Conservation (phyloP, 2,888 invertebrate genomes). For the Mesoligia furuncula region DNA sequence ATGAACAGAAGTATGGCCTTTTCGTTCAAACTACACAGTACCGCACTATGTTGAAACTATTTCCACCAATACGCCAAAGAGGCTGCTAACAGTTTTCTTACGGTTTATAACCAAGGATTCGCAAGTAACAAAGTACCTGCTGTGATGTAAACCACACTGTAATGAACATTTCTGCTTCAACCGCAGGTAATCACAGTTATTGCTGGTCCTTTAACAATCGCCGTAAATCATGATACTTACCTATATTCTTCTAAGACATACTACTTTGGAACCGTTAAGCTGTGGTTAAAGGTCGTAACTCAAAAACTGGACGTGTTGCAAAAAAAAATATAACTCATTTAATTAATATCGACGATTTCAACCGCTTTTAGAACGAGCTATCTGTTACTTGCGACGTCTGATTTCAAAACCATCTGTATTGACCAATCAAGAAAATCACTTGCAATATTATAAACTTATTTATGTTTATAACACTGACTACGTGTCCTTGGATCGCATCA, state of each 20-base stretch:
- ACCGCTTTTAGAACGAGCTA: neutral
- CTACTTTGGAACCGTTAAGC: slow-evolving; percentile 9
- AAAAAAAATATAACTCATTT: slow-evolving; percentile 28
- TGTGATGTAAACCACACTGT: slow-evolving; percentile 42
- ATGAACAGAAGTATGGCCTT: neutral
- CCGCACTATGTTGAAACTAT: slow-evolving; percentile 7
- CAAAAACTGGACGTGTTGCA: slow-evolving; percentile 7
- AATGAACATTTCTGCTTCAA: slow-evolving; percentile 62
- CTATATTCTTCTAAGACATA: slow-evolving; percentile 32
- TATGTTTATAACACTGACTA: neutral
- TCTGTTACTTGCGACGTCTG: neutral
- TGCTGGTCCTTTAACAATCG: slow-evolving; percentile 53
- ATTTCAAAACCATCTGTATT: slow-evolving; percentile 1
- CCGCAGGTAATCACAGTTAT: slow-evolving; percentile 71
- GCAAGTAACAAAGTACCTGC: neutral
- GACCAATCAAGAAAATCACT: neutral
- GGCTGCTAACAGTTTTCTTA: slow-evolving; percentile 15
- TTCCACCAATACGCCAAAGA: neutral
- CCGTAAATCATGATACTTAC: slow-evolving; percentile 60
- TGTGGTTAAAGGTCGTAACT: slow-evolving; percentile 27
- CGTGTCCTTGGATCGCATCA: too few species aligned
- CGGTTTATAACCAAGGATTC: slow-evolving; percentile 1
- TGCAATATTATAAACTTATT: neutral
- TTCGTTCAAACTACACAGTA: neutral
- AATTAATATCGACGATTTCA: slow-evolving; percentile 1